phyloP scores from a whole-genome alignment of 2,888 invertebrate genomes.

The Andrena flavipes region DNA sequence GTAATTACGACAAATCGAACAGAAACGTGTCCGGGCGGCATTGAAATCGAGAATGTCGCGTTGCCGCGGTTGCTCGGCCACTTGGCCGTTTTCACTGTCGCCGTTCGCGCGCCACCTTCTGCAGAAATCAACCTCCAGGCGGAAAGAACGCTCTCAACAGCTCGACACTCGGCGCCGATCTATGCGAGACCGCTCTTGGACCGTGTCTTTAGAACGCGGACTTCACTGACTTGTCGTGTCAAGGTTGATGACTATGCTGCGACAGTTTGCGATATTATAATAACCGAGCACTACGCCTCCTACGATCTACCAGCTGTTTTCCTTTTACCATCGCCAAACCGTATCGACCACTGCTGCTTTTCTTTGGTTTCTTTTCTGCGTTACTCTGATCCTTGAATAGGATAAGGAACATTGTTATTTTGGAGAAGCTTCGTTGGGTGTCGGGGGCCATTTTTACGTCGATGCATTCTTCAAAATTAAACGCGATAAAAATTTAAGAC shows the following conservation, averaged over 20 bases:
- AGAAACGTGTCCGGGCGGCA: constrained; percentile 57
- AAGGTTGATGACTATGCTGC: constrained; percentile 64
- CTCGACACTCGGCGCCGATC: constrained; percentile 39
- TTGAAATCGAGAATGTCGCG: constrained; percentile 69
- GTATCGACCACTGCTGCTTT: background rate
- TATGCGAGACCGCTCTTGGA: constrained; percentile 31
- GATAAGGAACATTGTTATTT: no score
- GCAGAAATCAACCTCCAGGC: constrained; percentile 17
- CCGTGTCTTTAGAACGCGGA: constrained; percentile 57
- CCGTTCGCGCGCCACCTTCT: constrained; percentile 37
- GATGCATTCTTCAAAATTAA: no score
- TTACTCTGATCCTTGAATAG: background rate
- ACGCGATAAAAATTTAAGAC: no score
- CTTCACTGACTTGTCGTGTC: constrained; percentile 62
- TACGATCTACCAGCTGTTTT: constrained; percentile 9
- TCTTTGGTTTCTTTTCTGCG: background rate
- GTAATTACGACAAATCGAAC: constrained; percentile 60
- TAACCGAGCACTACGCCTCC: constrained; percentile 33
- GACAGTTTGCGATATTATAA: constrained; percentile 32
- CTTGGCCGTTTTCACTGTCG: constrained; percentile 61
- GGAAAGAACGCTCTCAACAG: background rate
- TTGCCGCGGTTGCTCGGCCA: constrained; percentile 30
- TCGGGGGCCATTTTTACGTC: no score
- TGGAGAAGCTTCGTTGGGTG: no score
- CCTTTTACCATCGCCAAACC: constrained; percentile 2